Conservation (phyloP, 2,113 vertebrate genomes). For the Tenrec ecaudatus region DNA sequence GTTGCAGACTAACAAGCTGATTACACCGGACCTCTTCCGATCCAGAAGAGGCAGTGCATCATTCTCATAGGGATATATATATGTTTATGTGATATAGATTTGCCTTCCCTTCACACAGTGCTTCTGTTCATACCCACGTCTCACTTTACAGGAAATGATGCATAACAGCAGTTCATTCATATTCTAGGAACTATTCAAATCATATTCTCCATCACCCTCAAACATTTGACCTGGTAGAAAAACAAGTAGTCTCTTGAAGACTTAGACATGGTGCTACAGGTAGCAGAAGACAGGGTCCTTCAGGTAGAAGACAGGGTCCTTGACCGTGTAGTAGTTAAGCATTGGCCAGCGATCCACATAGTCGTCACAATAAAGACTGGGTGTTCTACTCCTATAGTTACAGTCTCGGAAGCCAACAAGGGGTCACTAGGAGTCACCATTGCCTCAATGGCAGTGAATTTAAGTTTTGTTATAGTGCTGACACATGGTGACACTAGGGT, state of each 20-base stretch:
- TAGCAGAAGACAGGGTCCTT: background rate
- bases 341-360: too few relatives aligned
- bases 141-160: background rate
- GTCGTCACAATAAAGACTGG: too few relatives aligned
- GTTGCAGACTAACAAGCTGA: background rate
- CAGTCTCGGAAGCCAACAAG: too few relatives aligned
- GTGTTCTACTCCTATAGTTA: too few relatives aligned
- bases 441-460: too few relatives aligned
- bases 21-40: background rate
- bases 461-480: too few relatives aligned
- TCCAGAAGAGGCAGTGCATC: background rate
- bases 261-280: background rate
- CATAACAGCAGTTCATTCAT: background rate
- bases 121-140: background rate
- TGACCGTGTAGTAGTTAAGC: too few relatives aligned
- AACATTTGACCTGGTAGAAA: background rate
- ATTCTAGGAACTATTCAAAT: background rate
- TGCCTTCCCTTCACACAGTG: background rate
- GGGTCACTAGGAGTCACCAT: too few relatives aligned
- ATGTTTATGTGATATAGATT: background rate
- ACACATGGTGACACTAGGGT: background rate
- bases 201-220: background rate
- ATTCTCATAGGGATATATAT: background rate
- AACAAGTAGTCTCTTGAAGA: background rate
- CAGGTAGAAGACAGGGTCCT: too few relatives aligned